Base-by-base conservation (phyloP, 1,140 invertebrate genomes). In the Harpegnathos saltator region DNA sequence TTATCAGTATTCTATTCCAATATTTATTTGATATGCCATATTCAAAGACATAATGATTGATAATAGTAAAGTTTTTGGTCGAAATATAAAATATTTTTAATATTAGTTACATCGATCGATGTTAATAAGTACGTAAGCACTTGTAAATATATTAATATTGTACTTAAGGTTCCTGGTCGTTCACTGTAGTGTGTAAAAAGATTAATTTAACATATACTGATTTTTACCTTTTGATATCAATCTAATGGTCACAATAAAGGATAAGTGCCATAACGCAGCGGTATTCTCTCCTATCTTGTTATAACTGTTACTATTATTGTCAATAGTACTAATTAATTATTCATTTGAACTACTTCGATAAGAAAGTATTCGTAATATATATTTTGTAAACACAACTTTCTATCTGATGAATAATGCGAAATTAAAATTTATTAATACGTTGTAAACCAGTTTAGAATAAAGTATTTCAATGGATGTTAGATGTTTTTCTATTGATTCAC, bases 381-480 rank as follows among this genome's bases (percentile, higher is more conserved):
- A 87, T 81, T 86, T 77, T 85, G 29, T 71, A 87, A 83, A 50
- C 69, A 69, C 11, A 15, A 50, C 24, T 75, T 86, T 83, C 68
- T 75, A 86, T 77, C 48, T 72, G 62, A 65, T 24, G 58, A 81
- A 58, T 77, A 56, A 65, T 44, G 11, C 48, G 58, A 38, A 58
- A 2, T 5, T 52, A 22, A 75, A 11, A 11, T 65, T 12, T n/a
- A 9, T n/a, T 29, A 50, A 38, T 54, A 33, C 38, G 26, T n/a
- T 56, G 7, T 50, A 75, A 62, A 62, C 5, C 12, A 48, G n/a
- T 26, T n/a, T 4, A 22, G 17, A 72, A 48, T 59, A 74, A 62
- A 62, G n/a, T 17, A 5, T 52, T 17, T 9, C 1, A 38, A 44
- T 38, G 0, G 0, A 65, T 15, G 0, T 4, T 19, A 19, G 1